phyloP scores from a whole-genome alignment of 1,140 invertebrate species.

The Gonatopus flavifemur region DNA sequence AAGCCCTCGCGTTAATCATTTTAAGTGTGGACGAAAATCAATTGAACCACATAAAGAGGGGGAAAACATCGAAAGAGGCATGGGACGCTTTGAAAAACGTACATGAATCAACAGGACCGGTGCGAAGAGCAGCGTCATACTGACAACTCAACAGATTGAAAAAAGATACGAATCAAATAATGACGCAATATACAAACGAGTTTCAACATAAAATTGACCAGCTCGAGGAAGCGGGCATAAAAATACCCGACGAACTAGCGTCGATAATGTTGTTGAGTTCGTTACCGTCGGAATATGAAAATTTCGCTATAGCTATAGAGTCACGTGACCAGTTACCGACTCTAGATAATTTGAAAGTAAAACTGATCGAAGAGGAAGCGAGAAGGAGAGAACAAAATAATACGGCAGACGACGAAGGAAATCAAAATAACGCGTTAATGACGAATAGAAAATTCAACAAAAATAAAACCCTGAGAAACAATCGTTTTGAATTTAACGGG shows the following conservation, averaged over 20 bases:
- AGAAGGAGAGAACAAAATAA: no score
- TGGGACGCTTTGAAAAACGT: conserved; percentile 1
- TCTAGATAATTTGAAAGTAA: conserved; percentile 1
- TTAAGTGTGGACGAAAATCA: neutral
- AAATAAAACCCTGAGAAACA: no score
- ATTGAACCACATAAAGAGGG: neutral
- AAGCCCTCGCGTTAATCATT: conserved; percentile 4
- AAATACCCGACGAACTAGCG: neutral
- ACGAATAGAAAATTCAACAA: no score
- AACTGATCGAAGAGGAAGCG: conserved; percentile 1
- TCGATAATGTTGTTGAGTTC: neutral
- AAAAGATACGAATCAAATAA: neutral
- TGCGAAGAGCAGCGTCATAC: neutral
- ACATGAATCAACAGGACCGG: conserved; percentile 4
- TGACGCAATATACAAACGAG: neutral
- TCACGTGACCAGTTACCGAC: neutral
- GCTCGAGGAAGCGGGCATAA: conserved; percentile 1
- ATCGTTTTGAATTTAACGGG: no score
- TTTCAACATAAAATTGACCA: neutral
- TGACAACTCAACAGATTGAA: conserved; percentile 1
- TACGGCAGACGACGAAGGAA: no score
- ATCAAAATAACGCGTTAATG: no score
- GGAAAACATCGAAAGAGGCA: neutral
- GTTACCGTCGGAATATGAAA: conserved; percentile 5
- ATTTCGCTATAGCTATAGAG: neutral